Evolutionary conservation across 2,797 vertebrate species (phyloP), one percentile per base, ranked within the genome.

Genomic region (Poeciliopsis paucimaculata): DNA sequence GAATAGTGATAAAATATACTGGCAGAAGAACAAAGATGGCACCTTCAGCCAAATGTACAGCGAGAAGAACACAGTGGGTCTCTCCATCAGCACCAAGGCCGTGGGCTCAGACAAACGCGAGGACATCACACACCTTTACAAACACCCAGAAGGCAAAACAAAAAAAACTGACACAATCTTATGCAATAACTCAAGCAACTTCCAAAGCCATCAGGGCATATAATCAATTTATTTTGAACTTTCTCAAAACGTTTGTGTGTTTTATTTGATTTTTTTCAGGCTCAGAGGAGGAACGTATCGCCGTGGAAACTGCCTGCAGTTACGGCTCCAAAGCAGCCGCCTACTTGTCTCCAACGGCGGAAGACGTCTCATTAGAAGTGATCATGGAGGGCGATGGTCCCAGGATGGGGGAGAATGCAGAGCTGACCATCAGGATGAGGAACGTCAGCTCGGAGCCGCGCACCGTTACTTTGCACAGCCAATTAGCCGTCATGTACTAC

Each of bases 1-100:
- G 39, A 99, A 99, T 91, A 98, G 97, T 71, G 98, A 99, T 88
- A 98, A 98, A 86, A 96, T 98, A 2, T 99, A 96, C 87, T 98
- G 97, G 97, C 97, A 98, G 90, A 95, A 92, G 46, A 96, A 96
- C 34, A 4, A 60, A 0, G 94, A 97, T 0, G 96, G 97, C 11
- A 96, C 93, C 66, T 98, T 98, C 91, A 87, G 82, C 68, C 94
- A 97, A 16, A 95, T 98, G 72, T 93, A 95, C 34, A 96, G 94
- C 62, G 97, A 98, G 90, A 97, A 97, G 78, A 96, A 96, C 0
- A 88, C 86, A 1, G 96, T 98, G 0, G 97, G 97, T 3, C 96
- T 95, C 9, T 92, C 82, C 57, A 97, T 98, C 79, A 95, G 97
- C 92, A 98, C 97, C 43, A 97, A 98, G 87, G 97, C 96, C 1